Evolutionary conservation across 2,797 vertebrate species (phyloP).

Genomic region (Sciaenops ocellatus): DNA sequence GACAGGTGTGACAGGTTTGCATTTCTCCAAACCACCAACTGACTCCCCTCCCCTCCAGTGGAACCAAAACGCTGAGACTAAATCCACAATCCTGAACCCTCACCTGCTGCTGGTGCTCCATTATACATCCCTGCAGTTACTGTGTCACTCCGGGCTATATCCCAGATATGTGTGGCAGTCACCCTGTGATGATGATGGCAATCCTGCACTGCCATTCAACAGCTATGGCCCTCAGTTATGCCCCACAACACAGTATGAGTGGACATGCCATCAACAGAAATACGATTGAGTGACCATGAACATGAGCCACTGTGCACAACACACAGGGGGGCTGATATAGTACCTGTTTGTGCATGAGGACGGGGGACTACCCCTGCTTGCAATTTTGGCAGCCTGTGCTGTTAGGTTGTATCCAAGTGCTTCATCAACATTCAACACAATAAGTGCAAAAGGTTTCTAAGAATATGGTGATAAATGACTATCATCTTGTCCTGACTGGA

Average conservation of each 20-base stretch:
- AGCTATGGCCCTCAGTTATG: constrained; percentile 26
- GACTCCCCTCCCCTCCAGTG: constrained; percentile 39
- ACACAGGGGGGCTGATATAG: neutral
- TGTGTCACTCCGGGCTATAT: constrained; percentile 24
- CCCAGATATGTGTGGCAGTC: constrained; percentile 39
- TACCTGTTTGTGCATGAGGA: neutral
- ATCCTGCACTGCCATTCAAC: constrained; percentile 41
- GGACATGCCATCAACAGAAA: constrained; percentile 11
- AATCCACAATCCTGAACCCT: constrained; percentile 52
- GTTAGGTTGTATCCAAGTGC: neutral
- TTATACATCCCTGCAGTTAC: constrained; percentile 40
- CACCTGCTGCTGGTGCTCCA: constrained; percentile 45
- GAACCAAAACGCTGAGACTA: constrained; percentile 54
- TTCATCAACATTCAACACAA: constrained; percentile 2
- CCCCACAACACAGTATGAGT: neutral
- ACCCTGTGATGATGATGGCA: constrained; percentile 28
- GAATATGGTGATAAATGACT: neutral
- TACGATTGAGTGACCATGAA: constrained; percentile 15
- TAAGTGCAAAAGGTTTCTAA: constrained; percentile 12
- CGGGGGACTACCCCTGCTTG: neutral
- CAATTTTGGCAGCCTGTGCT: neutral
- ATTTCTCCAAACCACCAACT: constrained; percentile 50
- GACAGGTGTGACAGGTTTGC: constrained; percentile 76
- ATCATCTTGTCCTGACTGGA: neutral
- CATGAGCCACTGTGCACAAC: neutral